Evolutionary conservation across 1,140 invertebrate species (phyloP).

Genomic region (Eriocheir sinensis): DNA sequence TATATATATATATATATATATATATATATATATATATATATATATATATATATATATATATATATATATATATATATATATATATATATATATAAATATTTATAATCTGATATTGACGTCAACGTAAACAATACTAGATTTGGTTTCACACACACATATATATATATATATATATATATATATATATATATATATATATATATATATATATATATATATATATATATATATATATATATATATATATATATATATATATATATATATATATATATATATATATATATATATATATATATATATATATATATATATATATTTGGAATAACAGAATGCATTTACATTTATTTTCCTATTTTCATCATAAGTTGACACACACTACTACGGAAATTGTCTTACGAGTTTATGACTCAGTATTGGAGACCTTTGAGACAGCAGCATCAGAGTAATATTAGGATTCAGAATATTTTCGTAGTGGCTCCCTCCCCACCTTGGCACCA

Average conservation of each 20-base stretch:
- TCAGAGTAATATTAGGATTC: too few species aligned
- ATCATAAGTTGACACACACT: too few species aligned
- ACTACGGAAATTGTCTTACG: too few species aligned
- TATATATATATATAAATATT: slow-evolving; percentile 48
- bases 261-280: slow-evolving; percentile 41
- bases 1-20: slow-evolving; percentile 64
- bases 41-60: slow-evolving; percentile 56
- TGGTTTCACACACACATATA: neutral
- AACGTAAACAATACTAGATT: neutral
- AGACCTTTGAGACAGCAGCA: too few species aligned
- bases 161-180: slow-evolving; percentile 44
- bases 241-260: slow-evolving; percentile 36
- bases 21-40: slow-evolving; percentile 65
- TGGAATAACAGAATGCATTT: neutral
- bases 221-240: slow-evolving; percentile 29
- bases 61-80: slow-evolving; percentile 47
- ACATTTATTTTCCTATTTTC: neutral
- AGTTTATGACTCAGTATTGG: too few species aligned
- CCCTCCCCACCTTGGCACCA: too few species aligned
- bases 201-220: slow-evolving; percentile 35
- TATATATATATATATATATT: slow-evolving; percentile 53
- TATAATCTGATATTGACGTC: neutral
- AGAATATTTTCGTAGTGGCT: too few species aligned
- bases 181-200: slow-evolving; percentile 27
- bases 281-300: slow-evolving; percentile 40